A percentile compares a stretch with the other conserved stretches of the same genome.
phyloP scores from a whole-genome alignment of 2,888 invertebrate species.

The Peribatodes rhomboidaria region DNA sequence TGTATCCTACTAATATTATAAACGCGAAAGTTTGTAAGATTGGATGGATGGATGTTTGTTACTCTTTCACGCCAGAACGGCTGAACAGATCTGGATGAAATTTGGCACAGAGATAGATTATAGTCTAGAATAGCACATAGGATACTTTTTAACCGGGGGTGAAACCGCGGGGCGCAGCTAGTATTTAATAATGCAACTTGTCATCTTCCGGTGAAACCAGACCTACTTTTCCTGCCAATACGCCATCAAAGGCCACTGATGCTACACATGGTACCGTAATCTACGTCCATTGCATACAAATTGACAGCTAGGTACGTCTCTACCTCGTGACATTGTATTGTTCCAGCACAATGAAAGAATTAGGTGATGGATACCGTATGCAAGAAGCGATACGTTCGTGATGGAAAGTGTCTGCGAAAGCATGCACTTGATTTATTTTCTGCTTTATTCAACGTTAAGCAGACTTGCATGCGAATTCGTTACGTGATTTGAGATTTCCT shows the following conservation, averaged over 20 bases:
- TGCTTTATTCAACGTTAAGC: slow-evolving; percentile 40
- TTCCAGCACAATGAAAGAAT: slow-evolving; percentile 68
- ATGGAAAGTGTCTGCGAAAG: slow-evolving; percentile 60
- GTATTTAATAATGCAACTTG: not conserved
- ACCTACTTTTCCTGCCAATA: slow-evolving; percentile 73
- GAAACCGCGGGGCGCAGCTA: too few species aligned
- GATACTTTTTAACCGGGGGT: too few species aligned
- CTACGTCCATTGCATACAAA: slow-evolving; percentile 69
- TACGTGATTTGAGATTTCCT: slow-evolving; percentile 39
- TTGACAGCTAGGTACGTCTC: slow-evolving; percentile 38
- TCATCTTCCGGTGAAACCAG: slow-evolving; percentile 59
- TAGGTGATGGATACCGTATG: slow-evolving; percentile 62
- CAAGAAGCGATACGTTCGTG: slow-evolving; percentile 52
- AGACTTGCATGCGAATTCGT: slow-evolving; percentile 34
- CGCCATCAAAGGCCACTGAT: slow-evolving; percentile 69
- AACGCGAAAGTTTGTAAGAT: too few species aligned
- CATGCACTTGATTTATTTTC: slow-evolving; percentile 43
- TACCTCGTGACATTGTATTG: slow-evolving; percentile 49
- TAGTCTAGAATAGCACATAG: too few species aligned
- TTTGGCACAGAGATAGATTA: too few species aligned
- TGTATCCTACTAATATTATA: too few species aligned
- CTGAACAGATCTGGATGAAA: too few species aligned
- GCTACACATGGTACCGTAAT: slow-evolving; percentile 66
- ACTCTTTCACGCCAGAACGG: too few species aligned
- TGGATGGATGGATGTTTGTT: too few species aligned